phyloP scores from a whole-genome alignment of 2,797 vertebrate species.

The Tachyglossus aculeatus region DNA sequence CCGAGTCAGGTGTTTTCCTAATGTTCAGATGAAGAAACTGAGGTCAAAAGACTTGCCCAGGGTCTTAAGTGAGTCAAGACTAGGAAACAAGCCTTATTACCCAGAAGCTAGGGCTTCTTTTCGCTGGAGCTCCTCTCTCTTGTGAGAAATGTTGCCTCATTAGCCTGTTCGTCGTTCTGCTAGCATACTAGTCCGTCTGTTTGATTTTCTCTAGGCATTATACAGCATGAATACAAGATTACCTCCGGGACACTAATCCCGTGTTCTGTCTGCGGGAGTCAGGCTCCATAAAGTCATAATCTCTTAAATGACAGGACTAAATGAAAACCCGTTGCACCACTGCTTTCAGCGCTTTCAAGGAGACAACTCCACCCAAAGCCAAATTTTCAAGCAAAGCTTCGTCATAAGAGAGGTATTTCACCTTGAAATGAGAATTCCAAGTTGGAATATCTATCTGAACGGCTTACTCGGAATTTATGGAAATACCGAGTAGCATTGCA shows the following conservation, averaged over 20 bases:
- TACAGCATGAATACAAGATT: background rate
- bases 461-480: slow-evolving; percentile 3
- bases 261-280: background rate
- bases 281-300: background rate
- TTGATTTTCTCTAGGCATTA: background rate
- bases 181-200: too few species aligned
- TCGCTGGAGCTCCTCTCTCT: too few species aligned
- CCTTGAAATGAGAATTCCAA: background rate
- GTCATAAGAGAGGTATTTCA: background rate
- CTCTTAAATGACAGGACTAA: background rate
- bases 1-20: too few species aligned
- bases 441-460: background rate
- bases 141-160: too few species aligned
- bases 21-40: too few species aligned
- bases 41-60: too few species aligned
- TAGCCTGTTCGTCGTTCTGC: too few species aligned
- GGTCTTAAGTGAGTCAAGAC: too few species aligned
- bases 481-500: background rate
- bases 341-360: background rate
- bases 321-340: background rate
- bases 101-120: too few species aligned
- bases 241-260: background rate
- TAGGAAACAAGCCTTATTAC: too few species aligned
- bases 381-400: background rate
- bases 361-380: slow-evolving; percentile 2